Evolutionary conservation across 2,797 vertebrate genomes (phyloP), one percentile per base, ranked within the genome.

Genomic region (Gambelia wislizenii): DNA sequence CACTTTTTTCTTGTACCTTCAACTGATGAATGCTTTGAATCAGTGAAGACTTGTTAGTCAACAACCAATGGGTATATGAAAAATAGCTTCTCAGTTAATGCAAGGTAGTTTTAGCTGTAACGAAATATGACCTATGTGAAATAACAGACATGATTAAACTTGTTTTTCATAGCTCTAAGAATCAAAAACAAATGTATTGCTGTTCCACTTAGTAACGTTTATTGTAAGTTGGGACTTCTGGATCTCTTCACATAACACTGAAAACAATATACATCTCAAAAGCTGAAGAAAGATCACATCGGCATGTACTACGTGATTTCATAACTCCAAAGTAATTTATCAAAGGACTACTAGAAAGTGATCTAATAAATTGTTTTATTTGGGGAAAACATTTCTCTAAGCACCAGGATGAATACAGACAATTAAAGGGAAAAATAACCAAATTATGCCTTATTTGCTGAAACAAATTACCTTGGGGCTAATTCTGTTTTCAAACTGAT

Each of bases 31-130:
- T 79, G 84, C 36, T 69, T 49, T 78, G 59, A 59, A n/a, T 64
- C 56, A 86, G 18, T 86, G 84, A 64, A 64, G 30, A 77, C 72
- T 61, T 47, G 13, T 30, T 61, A 77, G 74, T 86, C 54, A 77
- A 56, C 36, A 54, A 76, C 4, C 36, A 84, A 84, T 56, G 81
- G n/a, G 47, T 69, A 30, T 78, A 27, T 89, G 82, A 84, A 89
- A 88, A 89, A 89, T 70, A 64, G 74, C 39, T 83, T 69, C 56
- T 81, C 44, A 67, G 81, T 83, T 77, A 76, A 89, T 85, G 54
- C 87, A 79, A 90, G 52, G 64, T 64, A 27, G 14, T 52, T 78
- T 80, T 87, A 80, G 75, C 33, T 64, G 64, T 84, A 76, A 80
- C 61, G 72, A 83, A 64, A 52, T 72, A 72, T 80, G 64, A 74